A percentile compares a stretch with the other conserved stretches of the same genome.
phyloP scores from a whole-genome alignment of 2,797 vertebrate genomes.

The Helarctos malayanus region DNA sequence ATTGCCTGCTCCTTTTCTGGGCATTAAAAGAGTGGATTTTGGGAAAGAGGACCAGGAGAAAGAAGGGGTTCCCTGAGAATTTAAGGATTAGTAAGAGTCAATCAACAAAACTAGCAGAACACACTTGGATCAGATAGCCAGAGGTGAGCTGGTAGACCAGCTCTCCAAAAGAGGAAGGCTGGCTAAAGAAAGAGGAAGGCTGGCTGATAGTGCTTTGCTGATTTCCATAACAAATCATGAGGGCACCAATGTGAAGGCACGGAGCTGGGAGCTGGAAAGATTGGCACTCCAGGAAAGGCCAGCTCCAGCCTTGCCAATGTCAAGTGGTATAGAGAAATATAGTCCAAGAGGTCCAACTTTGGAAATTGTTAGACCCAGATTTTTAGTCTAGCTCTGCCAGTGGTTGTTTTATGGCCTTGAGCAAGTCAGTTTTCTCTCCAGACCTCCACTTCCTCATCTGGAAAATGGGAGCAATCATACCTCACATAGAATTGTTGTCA shows the following conservation, averaged over 20 bases:
- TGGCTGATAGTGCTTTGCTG: fast-evolving
- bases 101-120: neutral
- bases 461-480: neutral
- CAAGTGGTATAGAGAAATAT: fast-evolving
- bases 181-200: neutral
- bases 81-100: neutral
- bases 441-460: neutral
- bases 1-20: neutral
- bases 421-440: neutral
- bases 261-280: neutral
- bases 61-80: neutral
- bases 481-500: neutral
- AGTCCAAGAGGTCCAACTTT: neutral
- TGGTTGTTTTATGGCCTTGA: neutral
- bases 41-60: neutral
- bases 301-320: neutral
- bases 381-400: neutral
- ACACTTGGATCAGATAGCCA: neutral
- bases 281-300: neutral
- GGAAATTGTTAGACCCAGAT: neutral
- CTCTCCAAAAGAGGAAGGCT: neutral
- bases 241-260: neutral
- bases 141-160: neutral
- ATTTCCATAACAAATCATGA: neutral
- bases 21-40: neutral